Evolutionary conservation across 2,888 invertebrate species (phyloP).

Genomic region (Andrena chrysosceles): DNA sequence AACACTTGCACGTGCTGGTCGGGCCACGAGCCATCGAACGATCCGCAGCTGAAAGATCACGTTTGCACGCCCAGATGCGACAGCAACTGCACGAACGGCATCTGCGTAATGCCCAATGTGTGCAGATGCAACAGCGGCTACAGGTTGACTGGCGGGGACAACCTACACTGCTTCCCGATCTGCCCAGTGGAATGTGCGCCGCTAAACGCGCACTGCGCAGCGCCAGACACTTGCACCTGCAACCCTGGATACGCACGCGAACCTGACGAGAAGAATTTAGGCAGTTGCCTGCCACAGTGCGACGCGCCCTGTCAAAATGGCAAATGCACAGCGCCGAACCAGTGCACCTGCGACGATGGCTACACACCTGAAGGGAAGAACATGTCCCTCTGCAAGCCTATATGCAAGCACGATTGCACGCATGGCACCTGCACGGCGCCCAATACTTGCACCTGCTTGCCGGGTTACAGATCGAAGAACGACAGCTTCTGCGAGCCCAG

Average conservation of each 20-base stretch:
- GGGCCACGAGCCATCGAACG: slow-evolving; percentile 81
- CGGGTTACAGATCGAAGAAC: slow-evolving; percentile 81
- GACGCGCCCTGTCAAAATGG: too few relatives aligned
- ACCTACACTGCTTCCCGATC: slow-evolving; percentile 25
- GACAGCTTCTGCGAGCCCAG: slow-evolving; percentile 81
- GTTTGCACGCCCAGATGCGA: slow-evolving; percentile 45
- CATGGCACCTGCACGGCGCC: slow-evolving; percentile 77
- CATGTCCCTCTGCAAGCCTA: too few relatives aligned
- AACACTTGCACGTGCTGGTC: slow-evolving; percentile 88
- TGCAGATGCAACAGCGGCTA: slow-evolving; percentile 40
- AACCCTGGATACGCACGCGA: slow-evolving; percentile 35
- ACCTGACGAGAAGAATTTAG: not conserved
- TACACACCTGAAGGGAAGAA: too few relatives aligned
- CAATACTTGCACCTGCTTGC: slow-evolving; percentile 86
- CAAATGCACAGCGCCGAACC: too few relatives aligned
- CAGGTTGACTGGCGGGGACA: not conserved
- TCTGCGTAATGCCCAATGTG: slow-evolving; percentile 25
- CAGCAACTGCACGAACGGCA: slow-evolving; percentile 18
- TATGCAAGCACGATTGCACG: too few relatives aligned
- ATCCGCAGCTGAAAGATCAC: too few relatives aligned
- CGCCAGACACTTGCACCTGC: slow-evolving; percentile 38
- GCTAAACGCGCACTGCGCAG: slow-evolving; percentile 20
- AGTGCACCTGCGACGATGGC: too few relatives aligned
- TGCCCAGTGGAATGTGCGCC: slow-evolving; percentile 35
- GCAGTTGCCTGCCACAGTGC: too few relatives aligned